These are phyloP conservation scores for Antechinus flavipes DNA, from an alignment of 2,113 vertebrate genomes.

Conservation along the genomic window DNA sequence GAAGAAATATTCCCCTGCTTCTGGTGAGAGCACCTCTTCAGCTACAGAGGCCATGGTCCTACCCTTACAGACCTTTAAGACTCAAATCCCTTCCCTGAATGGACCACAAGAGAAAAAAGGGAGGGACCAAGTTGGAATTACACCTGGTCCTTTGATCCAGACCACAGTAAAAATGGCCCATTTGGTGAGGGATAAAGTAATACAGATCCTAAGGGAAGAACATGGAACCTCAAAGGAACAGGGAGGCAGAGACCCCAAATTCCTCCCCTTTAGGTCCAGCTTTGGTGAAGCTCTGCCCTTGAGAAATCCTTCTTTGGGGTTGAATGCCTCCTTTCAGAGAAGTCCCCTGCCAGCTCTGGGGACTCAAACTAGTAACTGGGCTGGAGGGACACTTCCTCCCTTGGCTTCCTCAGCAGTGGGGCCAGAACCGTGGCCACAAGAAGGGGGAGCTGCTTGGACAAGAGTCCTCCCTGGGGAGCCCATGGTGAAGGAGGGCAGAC, in stretches of 20 bases:
- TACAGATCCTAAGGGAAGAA: not conserved
- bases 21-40: not conserved
- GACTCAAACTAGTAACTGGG: not conserved
- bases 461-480: no score
- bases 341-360: not conserved
- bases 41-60: not conserved
- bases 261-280: not conserved
- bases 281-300: not conserved
- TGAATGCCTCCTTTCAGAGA: not conserved
- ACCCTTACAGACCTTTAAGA: not conserved
- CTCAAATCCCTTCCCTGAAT: not conserved
- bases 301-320: not conserved
- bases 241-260: not conserved
- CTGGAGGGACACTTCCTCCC: not conserved
- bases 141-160: not conserved
- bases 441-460: not conserved
- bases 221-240: not conserved
- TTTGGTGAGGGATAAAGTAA: not conserved
- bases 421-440: not conserved
- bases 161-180: not conserved
- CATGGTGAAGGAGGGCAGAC: not conserved
- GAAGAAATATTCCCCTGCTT: not conserved
- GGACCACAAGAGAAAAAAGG: not conserved
- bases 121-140: not conserved
- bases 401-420: not conserved